Base-by-base conservation (phyloP, 2,113 vertebrate species). In the Apodemus speciosus region DNA sequence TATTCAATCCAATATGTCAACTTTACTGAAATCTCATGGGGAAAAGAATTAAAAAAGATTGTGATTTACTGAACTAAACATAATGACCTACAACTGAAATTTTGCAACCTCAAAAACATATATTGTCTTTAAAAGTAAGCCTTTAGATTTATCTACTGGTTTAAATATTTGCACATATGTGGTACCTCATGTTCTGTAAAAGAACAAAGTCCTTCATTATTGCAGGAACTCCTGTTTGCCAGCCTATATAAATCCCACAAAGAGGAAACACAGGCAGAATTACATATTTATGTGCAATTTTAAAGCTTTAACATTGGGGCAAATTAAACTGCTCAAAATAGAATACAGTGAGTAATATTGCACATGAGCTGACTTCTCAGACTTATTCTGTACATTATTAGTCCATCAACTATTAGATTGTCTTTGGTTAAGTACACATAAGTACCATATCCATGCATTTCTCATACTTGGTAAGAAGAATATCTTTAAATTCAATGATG, bases 151-250 rank as follows among this genome's bases (percentile, higher is more conserved):
- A 23, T 32, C 23, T 53, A 43, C 49, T 51, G 32, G 38, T 62
- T 95, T 81, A 69, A 35, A 75, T 18, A 88, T 35, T 38, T 4
- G 79, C 5, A 46, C 10, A 90, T 80, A 1, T 69, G 15, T 51
- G 30, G 62, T 49, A 92, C 58, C 38, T 92, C 3, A 5, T 32
- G 11, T 14, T 77, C 72, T 62, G 43, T n/a, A 76, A 87, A 69
- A 71, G 68, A 91, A 49, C 86, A 96, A 95, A 94, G 89, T 96
- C n/a, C 75, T 15, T 66, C 58, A 79, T 18, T 90, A 94, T 88
- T 96, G 60, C 77, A 83, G 86, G 56, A 94, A 89, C 43, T 69
- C n/a, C 32, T 83, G 6, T 89, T 80, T 83, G 62, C 83, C 76
- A 86, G 51, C 75, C 87, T 58, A 72, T 51, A 91, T 76, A 84